Evolutionary conservation across 2,113 vertebrate species (phyloP).

Genomic region (Thunnus maccoyii): DNA sequence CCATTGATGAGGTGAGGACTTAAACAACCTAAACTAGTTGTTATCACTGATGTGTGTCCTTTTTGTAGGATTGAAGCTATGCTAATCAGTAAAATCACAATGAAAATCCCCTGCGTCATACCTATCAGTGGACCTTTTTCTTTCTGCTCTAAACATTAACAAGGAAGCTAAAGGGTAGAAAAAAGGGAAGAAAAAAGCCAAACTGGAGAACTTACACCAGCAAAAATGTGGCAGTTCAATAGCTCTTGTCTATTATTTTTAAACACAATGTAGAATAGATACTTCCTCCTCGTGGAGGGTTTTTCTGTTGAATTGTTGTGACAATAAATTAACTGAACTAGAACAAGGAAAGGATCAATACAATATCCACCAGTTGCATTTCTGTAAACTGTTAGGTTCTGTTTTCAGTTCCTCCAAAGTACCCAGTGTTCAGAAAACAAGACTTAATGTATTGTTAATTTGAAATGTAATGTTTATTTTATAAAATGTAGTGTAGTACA

Average conservation of each 20-base stretch:
- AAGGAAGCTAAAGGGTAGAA: background rate
- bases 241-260: background rate
- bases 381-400: conserved; percentile 10
- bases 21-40: too few species aligned
- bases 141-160: background rate
- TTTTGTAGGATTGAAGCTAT: background rate
- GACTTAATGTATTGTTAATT: background rate
- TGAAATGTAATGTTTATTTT: too few species aligned
- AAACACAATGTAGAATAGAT: background rate
- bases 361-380: background rate
- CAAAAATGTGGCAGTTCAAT: background rate
- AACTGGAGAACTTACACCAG: too few species aligned
- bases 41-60: background rate
- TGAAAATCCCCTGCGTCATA: background rate
- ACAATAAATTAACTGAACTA: background rate
- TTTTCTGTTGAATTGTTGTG: background rate
- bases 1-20: conserved; percentile 92
- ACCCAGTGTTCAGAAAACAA: background rate
- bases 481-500: too few species aligned
- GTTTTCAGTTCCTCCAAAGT: conserved; percentile 38
- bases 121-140: background rate
- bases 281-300: background rate
- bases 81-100: background rate
- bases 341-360: background rate
- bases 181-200: background rate